Evolutionary conservation across 2,797 vertebrate species (phyloP), one percentile per base, ranked within the genome.

Genomic region (Rhinella marina): DNA sequence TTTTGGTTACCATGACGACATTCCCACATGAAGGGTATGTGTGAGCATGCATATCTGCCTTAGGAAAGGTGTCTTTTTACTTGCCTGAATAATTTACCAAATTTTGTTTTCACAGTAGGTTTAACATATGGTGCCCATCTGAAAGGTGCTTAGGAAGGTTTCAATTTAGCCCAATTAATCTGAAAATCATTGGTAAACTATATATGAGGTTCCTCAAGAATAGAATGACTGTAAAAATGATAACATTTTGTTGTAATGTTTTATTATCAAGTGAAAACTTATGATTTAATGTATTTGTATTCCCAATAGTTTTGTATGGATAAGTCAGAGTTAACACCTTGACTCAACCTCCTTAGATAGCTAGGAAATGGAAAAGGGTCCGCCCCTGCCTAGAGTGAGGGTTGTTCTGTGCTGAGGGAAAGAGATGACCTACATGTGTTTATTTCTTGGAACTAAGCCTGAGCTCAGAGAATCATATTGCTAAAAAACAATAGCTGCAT

Each of bases 121-220:
- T 61, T 54, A 73, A 89, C 88, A 89, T 86, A 86, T 89, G 88
- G 81, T 73, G 25, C 7, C 73, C 88, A 84, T 86, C 81, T 89
- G 88, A 86, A 79, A 32, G 77, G 84, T 86, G 80, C 79, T 89
- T 86, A 68, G 59, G 68, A 25, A 62, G 19, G n/a, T 52, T 78
- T 77, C 32, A 52, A 50, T 72, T 86, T 68, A 72, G 41, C 25
- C 16, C 81, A n/a, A 62, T 70, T 85, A 77, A 29, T n/a, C 50
- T 78, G 61, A 82, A 86, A 68, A 86, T 80, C 32, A 61, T 82
- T 68, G 32, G 66, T 23, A 56, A 86, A 54, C 70, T 79, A 19
- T 79, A 2, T 86, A 25, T 78, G 32, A 2, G 1, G 3, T 41
- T 41, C 32, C 32, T 41, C 32, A 41, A 41, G 32, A 41, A 41